Evolutionary conservation across 2,797 vertebrate species (phyloP), one percentile per base, ranked within the genome.

Genomic region (Paramormyrops hopkinsi): DNA sequence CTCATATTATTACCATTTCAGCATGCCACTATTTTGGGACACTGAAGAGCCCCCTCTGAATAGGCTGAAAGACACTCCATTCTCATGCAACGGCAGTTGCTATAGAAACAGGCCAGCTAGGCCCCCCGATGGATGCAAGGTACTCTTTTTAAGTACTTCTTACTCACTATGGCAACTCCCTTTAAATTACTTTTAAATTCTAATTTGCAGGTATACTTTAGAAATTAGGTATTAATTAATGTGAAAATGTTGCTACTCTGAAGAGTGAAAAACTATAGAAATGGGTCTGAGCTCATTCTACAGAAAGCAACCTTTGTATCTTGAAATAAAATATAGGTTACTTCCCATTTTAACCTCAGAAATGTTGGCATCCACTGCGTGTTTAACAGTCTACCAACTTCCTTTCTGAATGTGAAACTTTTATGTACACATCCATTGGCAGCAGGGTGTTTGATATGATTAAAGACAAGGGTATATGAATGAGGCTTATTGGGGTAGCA

Each of bases 1-100:
- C 33, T 83, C 48, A 65, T 89, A 53, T 89, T 85, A 84, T 84
- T 69, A 69, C 54, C 88, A 86, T 69, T 89, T 89, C 88, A 89
- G 88, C 44, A 59, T 8, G 22, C 59, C 88, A 73, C 76, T 89
- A 50, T 73, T 73, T 73, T 73, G 48, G 59, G 83, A 50, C 48
- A 86, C 59, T 89, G 8, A 50, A 86, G 59, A 86, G 59, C 59
- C 33, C 9, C 33, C n/a, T 86, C 59, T 86, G 46, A 85, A 69
- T 69, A 86, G 83, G 56, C 59, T 50, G 82, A 86, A 89, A 86
- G 56, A 89, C 41, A 86, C 88, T 69, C 59, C 11, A 37, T 51
- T 89, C 56, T 65, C 69, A 41, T 37, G 56, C 82, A 65, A 86
- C 48, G 19, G 88, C 83, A 86, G 88, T 89, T 89, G 88, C 88